These are phyloP conservation scores for Limnothrissa miodon DNA, from an alignment of 2,113 vertebrate genomes.

Conservation along the genomic window DNA sequence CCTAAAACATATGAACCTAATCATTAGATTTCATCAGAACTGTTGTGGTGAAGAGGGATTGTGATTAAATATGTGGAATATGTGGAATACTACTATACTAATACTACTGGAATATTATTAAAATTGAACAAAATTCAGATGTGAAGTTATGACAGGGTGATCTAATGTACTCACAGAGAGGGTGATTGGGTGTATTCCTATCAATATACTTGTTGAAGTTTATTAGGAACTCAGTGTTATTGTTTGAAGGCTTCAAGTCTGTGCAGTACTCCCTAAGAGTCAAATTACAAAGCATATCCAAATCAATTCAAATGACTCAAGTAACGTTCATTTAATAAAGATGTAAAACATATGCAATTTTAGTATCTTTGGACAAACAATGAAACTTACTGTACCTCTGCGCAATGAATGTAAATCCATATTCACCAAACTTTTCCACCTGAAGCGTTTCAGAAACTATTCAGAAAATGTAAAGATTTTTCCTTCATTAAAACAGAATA, in stretches of 20 bases:
- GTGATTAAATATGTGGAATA: too few species aligned
- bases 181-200: conserved; percentile 80
- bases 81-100: too few species aligned
- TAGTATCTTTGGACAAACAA: neutral
- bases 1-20: conserved; percentile 67
- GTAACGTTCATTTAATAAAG: neutral
- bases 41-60: too few species aligned
- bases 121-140: too few species aligned
- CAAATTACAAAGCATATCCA: neutral
- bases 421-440: conserved; percentile 84
- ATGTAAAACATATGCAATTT: neutral
- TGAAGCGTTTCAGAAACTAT: conserved; percentile 88
- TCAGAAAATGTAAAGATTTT: neutral
- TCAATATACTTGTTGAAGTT: conserved; percentile 92
- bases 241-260: conserved; percentile 81
- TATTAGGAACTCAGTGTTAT: conserved; percentile 91
- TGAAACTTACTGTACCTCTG: conserved; percentile 87
- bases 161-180: conserved; percentile 80
- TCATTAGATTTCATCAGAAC: neutral
- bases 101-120: too few species aligned
- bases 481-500: neutral
- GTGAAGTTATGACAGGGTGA: neutral
- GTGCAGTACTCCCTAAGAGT: conserved; percentile 86
- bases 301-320: neutral
- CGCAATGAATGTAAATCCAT: conserved; percentile 87